Evolutionary conservation across 2,888 invertebrate genomes (phyloP).

Genomic region (Epicampocera succincta): DNA sequence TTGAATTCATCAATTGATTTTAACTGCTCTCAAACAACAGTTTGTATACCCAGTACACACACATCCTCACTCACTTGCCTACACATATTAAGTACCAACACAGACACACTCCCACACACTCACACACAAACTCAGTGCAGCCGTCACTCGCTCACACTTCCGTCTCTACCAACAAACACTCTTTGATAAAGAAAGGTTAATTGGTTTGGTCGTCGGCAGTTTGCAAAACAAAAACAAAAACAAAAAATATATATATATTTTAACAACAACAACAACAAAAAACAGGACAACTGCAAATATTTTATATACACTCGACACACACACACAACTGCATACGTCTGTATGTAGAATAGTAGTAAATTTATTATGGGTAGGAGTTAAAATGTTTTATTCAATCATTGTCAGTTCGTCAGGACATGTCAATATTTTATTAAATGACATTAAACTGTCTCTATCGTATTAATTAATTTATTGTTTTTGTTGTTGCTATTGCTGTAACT

Average conservation of each 20-base stretch:
- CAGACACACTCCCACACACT: not conserved
- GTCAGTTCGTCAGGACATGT: slow-evolving; percentile 78
- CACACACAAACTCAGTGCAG: not conserved
- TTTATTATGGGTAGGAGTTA: slow-evolving; percentile 58
- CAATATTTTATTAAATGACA: slow-evolving; percentile 81
- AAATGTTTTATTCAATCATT: slow-evolving; percentile 73
- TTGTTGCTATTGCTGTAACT: slow-evolving; percentile 63
- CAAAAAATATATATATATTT: no score
- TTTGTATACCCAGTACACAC: slow-evolving; percentile 21
- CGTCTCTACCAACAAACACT: not conserved
- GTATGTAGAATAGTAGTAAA: not conserved
- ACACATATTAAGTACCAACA: slow-evolving; percentile 8
- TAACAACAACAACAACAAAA: slow-evolving; percentile 16
- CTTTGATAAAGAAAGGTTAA: slow-evolving; percentile 59
- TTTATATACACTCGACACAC: not conserved
- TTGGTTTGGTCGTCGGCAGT: slow-evolving; percentile 42
- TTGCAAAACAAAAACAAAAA: slow-evolving; percentile 15
- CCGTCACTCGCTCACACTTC: no score
- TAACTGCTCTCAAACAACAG: slow-evolving; percentile 75
- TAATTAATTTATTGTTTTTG: slow-evolving; percentile 82
- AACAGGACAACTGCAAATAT: not conserved
- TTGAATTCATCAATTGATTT: slow-evolving; percentile 81
- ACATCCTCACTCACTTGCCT: slow-evolving; percentile 10
- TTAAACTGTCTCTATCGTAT: slow-evolving; percentile 81
- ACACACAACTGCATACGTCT: no score